Conservation (phyloP, 2,113 vertebrate species). For the Tetrao urogallus region DNA sequence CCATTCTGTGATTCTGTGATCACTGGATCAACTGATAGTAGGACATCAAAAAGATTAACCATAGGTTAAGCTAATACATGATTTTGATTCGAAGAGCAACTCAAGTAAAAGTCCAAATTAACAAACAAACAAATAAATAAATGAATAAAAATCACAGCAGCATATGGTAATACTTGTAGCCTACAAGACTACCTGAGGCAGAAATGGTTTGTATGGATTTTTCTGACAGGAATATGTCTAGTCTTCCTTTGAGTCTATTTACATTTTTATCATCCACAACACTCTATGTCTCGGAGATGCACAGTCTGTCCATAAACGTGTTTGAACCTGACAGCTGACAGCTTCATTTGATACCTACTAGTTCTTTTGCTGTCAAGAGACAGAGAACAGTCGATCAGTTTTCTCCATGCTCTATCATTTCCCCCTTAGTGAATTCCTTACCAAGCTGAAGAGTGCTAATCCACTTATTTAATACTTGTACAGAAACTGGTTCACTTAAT, state of each 20-base stretch:
- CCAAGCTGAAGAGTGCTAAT: background rate
- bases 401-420: conserved; percentile 1
- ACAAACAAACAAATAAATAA: background rate
- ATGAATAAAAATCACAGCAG: background rate
- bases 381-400: conserved; percentile 27
- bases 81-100: background rate
- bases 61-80: background rate
- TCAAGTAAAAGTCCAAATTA: background rate
- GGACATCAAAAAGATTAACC: background rate
- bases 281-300: conserved; percentile 26
- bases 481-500: background rate
- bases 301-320: background rate
- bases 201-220: conserved; percentile 39
- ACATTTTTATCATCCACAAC: conserved; percentile 51
- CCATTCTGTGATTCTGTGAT: too few species aligned
- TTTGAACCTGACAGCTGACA: conserved; percentile 62
- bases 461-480: conserved; percentile 28
- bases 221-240: conserved; percentile 39
- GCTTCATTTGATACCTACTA: conserved; percentile 43
- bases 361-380: conserved; percentile 23
- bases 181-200: conserved; percentile 15
- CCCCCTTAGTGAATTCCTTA: conserved; percentile 22
- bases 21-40: background rate
- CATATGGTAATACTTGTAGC: background rate
- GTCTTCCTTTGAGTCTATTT: conserved; percentile 32